These are phyloP conservation scores for Drosophila kepulauana DNA, from an alignment of 1,140 invertebrate species.

Conservation along the genomic window DNA sequence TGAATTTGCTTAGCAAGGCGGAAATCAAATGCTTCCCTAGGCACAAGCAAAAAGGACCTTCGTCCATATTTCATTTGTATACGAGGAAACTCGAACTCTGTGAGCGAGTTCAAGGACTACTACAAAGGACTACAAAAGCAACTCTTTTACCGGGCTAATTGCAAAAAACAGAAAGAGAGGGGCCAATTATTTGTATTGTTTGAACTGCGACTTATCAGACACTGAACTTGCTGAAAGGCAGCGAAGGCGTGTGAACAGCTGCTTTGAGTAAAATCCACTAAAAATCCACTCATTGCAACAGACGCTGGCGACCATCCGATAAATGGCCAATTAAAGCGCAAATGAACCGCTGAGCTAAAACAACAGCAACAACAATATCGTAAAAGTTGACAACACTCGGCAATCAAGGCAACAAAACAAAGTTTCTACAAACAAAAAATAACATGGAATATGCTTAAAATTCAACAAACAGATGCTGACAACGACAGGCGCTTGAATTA, in stretches of 20 bases:
- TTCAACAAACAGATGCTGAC: conserved; percentile 16
- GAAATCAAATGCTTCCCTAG: conserved; percentile 65
- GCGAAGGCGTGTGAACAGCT: conserved; percentile 13
- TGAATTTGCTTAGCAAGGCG: conserved; percentile 56
- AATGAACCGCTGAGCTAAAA: conserved; percentile 42
- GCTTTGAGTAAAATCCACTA: conserved; percentile 15
- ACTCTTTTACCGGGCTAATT: conserved; percentile 11
- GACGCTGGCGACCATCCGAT: conserved; percentile 28
- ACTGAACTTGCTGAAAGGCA: conserved; percentile 4
- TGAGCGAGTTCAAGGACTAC: conserved; percentile 25
- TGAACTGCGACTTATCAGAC: conserved; percentile 13
- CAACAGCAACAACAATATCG: conserved; percentile 1
- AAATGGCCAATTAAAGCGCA: conserved; percentile 52
- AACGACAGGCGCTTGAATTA: too few species aligned
- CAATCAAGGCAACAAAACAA: conserved; percentile 22
- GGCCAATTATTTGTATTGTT: conserved; percentile 33
- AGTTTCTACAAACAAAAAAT: background rate
- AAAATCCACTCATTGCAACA: conserved; percentile 29
- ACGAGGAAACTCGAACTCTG: background rate
- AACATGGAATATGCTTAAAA: background rate
- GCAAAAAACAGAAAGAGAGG: conserved; percentile 2
- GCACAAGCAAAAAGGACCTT: conserved; percentile 27
- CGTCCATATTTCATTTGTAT: conserved; percentile 9
- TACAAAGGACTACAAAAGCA: conserved; percentile 21
- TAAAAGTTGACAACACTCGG: conserved; percentile 38